Percentiles rank a stretch among this genome's conserved stretches.
These are phyloP conservation scores for Phalacrocorax pelagicus DNA, from an alignment of 2,113 vertebrate species.

Conservation along the genomic window DNA sequence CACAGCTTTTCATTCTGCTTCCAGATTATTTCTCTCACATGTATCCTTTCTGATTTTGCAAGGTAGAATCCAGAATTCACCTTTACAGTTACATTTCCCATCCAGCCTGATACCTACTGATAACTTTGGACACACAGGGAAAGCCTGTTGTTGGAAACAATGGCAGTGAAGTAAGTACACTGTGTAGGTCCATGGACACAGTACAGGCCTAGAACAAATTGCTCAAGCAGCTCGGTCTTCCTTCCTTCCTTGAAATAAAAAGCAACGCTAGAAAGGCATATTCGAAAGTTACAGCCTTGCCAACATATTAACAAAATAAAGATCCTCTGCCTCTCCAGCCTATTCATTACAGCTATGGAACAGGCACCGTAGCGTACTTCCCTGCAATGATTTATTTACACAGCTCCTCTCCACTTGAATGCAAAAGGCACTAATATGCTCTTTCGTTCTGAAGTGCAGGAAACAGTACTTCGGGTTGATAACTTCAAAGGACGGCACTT, in stretches of 20 bases:
- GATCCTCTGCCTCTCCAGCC: background rate
- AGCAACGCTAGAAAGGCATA: background rate
- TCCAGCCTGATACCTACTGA: background rate
- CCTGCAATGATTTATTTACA: slow-evolving; percentile 5
- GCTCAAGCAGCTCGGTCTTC: background rate
- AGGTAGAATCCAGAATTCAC: background rate
- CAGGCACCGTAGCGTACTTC: background rate
- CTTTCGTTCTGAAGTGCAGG: slow-evolving; percentile 25
- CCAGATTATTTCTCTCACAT: background rate
- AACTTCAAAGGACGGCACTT: slow-evolving; percentile 34
- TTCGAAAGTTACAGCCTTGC: background rate
- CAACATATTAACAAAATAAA: background rate
- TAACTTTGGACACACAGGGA: background rate
- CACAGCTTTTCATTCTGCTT: background rate
- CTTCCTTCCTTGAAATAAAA: background rate
- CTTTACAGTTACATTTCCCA: background rate
- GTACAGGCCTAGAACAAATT: background rate
- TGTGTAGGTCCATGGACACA: background rate
- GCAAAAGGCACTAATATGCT: background rate
- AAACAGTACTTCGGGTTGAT: background rate
- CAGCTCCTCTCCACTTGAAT: background rate
- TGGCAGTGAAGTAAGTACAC: background rate
- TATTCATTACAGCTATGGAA: background rate
- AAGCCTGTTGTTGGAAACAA: background rate
- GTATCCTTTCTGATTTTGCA: background rate